Evolutionary conservation across 2,797 vertebrate genomes (phyloP), one percentile per base, ranked within the genome.

Genomic region (Anguilla megastoma): DNA sequence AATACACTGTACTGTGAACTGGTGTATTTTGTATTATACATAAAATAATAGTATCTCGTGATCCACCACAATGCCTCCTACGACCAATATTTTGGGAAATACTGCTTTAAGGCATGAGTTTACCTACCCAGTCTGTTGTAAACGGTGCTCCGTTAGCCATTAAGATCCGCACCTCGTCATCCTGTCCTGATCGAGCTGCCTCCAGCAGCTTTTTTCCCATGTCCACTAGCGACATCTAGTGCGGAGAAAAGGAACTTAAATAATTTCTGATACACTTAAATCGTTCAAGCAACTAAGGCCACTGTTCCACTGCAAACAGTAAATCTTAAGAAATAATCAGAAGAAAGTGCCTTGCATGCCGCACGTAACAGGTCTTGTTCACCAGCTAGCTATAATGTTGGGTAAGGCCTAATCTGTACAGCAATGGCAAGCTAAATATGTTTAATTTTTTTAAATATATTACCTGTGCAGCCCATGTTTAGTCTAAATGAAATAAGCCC

Each of bases 171-270:
- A 97, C 97, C 94, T 98, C 97, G 0, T 98, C 97, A 93, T 97
- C 97, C 94, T 97, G 97, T 89, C 97, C 97, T 86, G 97, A 96
- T 86, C 97, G 95, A 85, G 97, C 97, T 84, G 97, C 97, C 94
- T 97, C 97, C 94, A 98, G 94, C 93, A 97, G 96, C 94, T 97
- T 97, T 95, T 97, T 98, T 88, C 97, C 97, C 95, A 98, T 95
- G 93, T 98, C 97, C 95, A 97, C 97, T 94, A 98, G 95, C 95
- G 97, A 97, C 97, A 97, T 97, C 97, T 97, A 93, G 91, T 92
- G 54, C 91, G 93, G 94, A 92, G 33, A 94, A 0, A 12, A n/a
- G 63, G 41, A 52, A 14, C 24, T 85, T 86, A 41, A 79, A 71
- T 7, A 14, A 36, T 71, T 48, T 82, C 36, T 41, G 45, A 3